Conservation (phyloP, 92 coral and sea anemone species). For the Micromussa lordhowensis region DNA sequence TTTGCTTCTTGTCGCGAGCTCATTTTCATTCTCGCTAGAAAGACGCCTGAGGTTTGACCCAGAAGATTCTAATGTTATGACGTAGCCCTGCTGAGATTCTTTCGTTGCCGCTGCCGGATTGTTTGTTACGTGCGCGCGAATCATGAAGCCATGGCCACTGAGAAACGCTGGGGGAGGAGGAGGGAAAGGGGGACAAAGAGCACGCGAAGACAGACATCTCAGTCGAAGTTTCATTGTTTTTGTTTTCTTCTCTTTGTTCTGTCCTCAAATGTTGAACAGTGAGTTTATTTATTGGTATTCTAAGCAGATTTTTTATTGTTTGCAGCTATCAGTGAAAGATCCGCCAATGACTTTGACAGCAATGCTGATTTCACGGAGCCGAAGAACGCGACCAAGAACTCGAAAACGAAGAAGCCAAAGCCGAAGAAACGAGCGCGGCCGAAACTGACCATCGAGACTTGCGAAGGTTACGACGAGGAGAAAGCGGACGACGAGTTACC, state of each 20-base stretch:
- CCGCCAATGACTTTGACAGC: constrained; percentile 38
- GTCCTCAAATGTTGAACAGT: not conserved
- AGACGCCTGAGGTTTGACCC: not conserved
- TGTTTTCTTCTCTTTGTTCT: not conserved
- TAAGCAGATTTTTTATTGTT: not conserved
- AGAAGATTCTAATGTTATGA: not conserved
- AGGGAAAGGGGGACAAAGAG: not conserved
- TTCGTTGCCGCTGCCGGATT: not conserved
- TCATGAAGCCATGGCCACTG: not conserved
- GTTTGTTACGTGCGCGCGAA: not conserved
- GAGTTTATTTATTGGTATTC: not conserved
- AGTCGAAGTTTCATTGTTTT: not conserved
- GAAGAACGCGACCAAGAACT: constrained; percentile 14
- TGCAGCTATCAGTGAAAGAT: constrained; percentile 49
- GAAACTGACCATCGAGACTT: constrained; percentile 50
- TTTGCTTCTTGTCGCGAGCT: not conserved
- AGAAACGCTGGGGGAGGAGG: not conserved
- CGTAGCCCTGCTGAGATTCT: not conserved
- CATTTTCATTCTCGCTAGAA: not conserved
- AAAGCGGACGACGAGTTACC: constrained; percentile 38
- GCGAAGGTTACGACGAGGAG: constrained; percentile 51
- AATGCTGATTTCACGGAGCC: constrained; percentile 28
- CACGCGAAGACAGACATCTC: not conserved
- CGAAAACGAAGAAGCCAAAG: constrained; percentile 59
- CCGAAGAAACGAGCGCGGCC: constrained; percentile 70